Base-by-base conservation (phyloP, 1,140 invertebrate genomes). In the Zaprionus nigranus region DNA sequence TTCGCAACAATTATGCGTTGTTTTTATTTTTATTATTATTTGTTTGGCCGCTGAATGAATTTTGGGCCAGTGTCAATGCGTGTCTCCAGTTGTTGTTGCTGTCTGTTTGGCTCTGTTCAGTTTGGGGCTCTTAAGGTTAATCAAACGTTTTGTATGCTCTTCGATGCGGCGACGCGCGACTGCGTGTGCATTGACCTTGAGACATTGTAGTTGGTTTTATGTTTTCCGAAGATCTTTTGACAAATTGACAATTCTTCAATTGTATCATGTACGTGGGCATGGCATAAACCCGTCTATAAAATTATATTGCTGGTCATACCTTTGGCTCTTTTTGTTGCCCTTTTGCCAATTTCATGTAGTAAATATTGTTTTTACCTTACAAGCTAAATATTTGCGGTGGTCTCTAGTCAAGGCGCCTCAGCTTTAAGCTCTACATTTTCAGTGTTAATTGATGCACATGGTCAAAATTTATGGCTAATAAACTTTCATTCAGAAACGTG, bases 141-240 rank as follows among this genome's bases (percentile, higher is more conserved):
- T 87, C 84, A 84, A 87, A 81, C 81, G 65, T 73, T 88, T 87
- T 87, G 74, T 90, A 79, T 81, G 74, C 85, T 88, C 84, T 83
- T 90, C 43, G 67, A 60, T 69, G 60, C 53, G 65, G 69, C 62
- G 6, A 60, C 49, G 28, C 70, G 60, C 69, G 9, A 56, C 13
- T 26, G 63, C 56, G 60, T 85, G 69, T 81, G 66, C 70, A 70
- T 62, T 90, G 81, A 90, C 85, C 85, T 90, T 90, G 79, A 75
- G 46, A 69, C 57, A 54, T 40, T 82, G 74, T 78, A 58, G 63
- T 71, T 76, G 53, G 68, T 59, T 80, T 54, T 69, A 75, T 62
- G 49, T 57, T 65, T 67, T 66, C 69, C 75, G 57, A 72, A 77
- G 62, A 77, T 61, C 43, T 73, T 61, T 81, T 46, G 36, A 49